Conservation (phyloP, 2,797 vertebrate species). For the Catharus ustulatus region DNA sequence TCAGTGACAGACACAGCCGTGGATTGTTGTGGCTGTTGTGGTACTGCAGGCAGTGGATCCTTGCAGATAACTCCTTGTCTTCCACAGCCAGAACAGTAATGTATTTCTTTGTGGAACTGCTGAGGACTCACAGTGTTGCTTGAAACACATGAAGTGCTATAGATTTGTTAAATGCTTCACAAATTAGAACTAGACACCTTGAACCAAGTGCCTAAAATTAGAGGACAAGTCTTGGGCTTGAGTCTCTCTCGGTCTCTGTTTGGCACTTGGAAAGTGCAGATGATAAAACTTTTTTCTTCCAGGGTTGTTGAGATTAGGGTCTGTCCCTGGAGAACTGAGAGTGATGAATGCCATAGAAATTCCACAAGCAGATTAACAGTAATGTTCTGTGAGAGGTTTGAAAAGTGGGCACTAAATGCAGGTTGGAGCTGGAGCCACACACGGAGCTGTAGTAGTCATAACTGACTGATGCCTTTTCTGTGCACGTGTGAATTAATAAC, state of each 20-base stretch:
- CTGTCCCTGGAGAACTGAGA: not conserved
- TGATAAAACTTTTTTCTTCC: not conserved
- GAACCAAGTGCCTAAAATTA: not conserved
- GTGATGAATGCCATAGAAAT: not conserved
- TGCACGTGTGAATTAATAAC: not conserved
- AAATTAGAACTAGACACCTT: not conserved
- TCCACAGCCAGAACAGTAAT: not conserved
- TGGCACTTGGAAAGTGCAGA: not conserved
- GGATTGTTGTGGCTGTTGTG: not conserved
- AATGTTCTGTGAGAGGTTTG: not conserved
- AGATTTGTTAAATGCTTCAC: not conserved
- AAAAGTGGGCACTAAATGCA: not conserved
- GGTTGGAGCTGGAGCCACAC: not conserved
- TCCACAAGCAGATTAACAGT: not conserved
- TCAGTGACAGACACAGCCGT: rapidly evolving
- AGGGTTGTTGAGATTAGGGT: not conserved
- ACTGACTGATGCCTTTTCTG: not conserved
- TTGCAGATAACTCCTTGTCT: not conserved
- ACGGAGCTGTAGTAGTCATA: not conserved
- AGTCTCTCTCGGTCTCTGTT: not conserved
- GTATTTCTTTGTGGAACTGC: not conserved
- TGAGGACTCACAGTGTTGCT: not conserved
- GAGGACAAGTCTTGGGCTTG: not conserved
- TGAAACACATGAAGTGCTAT: not conserved
- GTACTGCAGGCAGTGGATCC: not conserved